These are phyloP conservation scores for Pica pica DNA, from an alignment of 2,113 vertebrate genomes.

Conservation along the genomic window DNA sequence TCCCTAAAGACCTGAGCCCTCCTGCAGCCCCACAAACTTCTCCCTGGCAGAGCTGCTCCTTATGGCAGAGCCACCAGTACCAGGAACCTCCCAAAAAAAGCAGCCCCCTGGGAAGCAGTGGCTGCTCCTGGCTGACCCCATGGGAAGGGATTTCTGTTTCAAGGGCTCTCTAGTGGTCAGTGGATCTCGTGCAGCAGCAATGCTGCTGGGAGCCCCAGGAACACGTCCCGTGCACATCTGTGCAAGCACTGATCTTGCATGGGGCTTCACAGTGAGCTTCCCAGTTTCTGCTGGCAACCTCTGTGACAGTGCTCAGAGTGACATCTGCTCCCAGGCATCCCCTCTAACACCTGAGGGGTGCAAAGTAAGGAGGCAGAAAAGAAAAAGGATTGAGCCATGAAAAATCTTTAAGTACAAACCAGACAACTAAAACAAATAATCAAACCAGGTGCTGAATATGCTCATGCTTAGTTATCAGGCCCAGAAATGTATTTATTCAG, in stretches of 20 bases:
- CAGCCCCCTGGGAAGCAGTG: not conserved
- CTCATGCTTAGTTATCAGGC: not conserved
- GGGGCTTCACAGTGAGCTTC: not conserved
- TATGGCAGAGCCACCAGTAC: not conserved
- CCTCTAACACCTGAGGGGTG: not conserved
- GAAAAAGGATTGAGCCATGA: not conserved
- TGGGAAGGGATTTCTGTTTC: not conserved
- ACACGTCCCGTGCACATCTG: not conserved
- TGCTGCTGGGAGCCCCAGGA: not conserved
- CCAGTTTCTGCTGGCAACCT: not conserved
- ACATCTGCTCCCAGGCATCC: not conserved
- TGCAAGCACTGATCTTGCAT: not conserved
- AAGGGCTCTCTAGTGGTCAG: not conserved
- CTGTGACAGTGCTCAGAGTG: not conserved
- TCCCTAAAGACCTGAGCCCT: not conserved
- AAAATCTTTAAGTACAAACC: not conserved
- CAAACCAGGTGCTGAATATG: not conserved
- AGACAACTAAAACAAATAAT: not conserved
- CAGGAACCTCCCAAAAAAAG: not conserved
- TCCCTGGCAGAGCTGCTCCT: not conserved
- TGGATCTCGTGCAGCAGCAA: rapidly evolving
- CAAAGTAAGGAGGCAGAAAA: not conserved
- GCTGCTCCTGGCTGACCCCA: not conserved
- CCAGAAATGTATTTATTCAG: not conserved
- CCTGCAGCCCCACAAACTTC: not conserved